A percentile compares a stretch with the other conserved stretches of the same genome.
Evolutionary conservation across 2,888 invertebrate species (phyloP).

Genomic region (Hyposoter dolosus): DNA sequence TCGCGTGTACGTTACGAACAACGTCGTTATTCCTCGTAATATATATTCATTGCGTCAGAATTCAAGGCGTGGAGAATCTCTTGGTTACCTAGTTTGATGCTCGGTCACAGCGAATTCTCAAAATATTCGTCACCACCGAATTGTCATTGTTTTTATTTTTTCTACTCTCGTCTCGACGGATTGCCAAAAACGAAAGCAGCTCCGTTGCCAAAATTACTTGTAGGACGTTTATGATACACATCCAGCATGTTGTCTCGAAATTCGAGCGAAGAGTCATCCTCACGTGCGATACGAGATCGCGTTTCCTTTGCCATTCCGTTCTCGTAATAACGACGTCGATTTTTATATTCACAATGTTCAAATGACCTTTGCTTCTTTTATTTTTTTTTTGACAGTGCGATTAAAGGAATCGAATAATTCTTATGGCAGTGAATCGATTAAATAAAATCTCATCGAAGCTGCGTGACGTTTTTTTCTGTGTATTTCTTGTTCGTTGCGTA

Average conservation of each 20-base stretch:
- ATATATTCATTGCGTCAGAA: constrained; percentile 17
- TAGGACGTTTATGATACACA: constrained; percentile 23
- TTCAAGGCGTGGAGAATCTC: constrained; percentile 31
- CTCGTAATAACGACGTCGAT: no score
- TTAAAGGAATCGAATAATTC: no score
- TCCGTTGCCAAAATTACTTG: constrained; percentile 43
- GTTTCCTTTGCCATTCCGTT: background rate
- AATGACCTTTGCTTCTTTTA: no score
- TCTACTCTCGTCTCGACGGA: background rate
- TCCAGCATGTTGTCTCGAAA: constrained; percentile 12
- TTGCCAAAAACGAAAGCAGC: constrained; percentile 19
- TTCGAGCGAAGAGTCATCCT: constrained; percentile 26
- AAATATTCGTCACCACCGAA: constrained; percentile 33
- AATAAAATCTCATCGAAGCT: background rate
- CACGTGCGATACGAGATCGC: constrained; percentile 35
- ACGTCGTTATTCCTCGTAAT: constrained; percentile 8
- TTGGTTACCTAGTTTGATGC: background rate
- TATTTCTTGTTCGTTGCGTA: no score
- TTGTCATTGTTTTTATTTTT: constrained; percentile 16
- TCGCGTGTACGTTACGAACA: background rate
- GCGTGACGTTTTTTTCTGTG: no score
- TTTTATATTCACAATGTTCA: no score
- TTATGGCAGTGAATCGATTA: no score
- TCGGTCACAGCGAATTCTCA: constrained; percentile 36
- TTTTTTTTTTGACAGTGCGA: no score